Base-by-base conservation (phyloP, 2,797 vertebrate species). In the Artibeus lituratus region DNA sequence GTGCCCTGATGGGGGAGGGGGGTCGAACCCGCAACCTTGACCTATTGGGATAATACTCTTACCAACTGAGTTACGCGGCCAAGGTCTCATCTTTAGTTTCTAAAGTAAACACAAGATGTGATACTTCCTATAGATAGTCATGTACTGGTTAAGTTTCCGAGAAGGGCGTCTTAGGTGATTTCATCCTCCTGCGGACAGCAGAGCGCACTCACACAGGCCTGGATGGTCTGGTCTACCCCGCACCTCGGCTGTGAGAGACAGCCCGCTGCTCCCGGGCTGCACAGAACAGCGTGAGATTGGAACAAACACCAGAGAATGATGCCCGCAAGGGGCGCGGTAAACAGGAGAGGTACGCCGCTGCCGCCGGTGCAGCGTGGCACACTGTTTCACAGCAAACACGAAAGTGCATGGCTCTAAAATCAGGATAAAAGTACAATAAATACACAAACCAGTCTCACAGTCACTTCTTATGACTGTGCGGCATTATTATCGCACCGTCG, bases 221-320 rank as follows among this genome's bases (percentile, higher is more conserved):
- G 21, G 73, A 22, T 1, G 10, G 32, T 3, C 0, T 1, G 32
- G 47, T 18, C 44, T 12, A 3, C 73, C 5, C 7, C 10, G 4
- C 47, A 3, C 32, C 47, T 21, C 10, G 47, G 32, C 74, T 53
- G 7, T 2, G 2, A 4, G 19, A n/a, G 49, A 3, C 0, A 35
- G 47, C 32, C 73, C 35, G 2, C 1, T 77, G 74, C 19, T 35
- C 32, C 74, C 19, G 3, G 19, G 73, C 44, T 21, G 44, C 10
- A 21, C 24, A 26, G n/a, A 22, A 7, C 32, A 12, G n/a, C 10
- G 5, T 10, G 32, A 14, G 73, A 51, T 12, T 22, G 12, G 53
- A 51, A 12, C 74, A 35, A n/a, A 7, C 47, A 2, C 32, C 10
- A 22, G 47, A 77, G 74, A 51, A 35, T 4, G 10, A 35, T 1